Evolutionary conservation across 2,888 invertebrate species (phyloP), one percentile per base, ranked within the genome.

Genomic region (Ormyrus rosae): DNA sequence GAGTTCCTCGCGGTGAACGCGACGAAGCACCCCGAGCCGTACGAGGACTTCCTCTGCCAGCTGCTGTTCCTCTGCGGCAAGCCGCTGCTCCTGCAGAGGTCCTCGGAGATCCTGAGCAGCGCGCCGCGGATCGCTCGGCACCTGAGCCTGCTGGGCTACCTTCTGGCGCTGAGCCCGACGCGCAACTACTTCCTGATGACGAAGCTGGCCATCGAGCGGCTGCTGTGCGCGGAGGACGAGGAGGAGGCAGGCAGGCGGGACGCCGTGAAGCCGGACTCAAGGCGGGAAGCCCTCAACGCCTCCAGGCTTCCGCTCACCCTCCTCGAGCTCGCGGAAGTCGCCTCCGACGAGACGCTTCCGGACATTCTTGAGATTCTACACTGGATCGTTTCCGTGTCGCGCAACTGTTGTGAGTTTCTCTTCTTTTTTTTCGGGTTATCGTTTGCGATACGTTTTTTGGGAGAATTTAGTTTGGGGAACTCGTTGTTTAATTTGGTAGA

Each of bases 281-380:
- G 84, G 56, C 83, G 80, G 10, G 75, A 83, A 45, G 87, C 88
- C 7, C 84, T 90, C 13, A 88, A 88, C 77, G 84, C 83, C 9
- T 91, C 92, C n/a, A 82, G 83, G 61, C 84, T 92, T 6, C 88
- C 91, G 6, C 81, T 87, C 60, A 88, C 87, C 48, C 78, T 91
- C 3, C 84, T 84, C 0, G 86, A 90, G 76, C 81, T 91, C 6
- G 68, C 91, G 45, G 85, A 87, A 76, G 81, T 88, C 64, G 88
- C 86, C 0, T 85, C 87, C 64, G 80, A 84, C 3, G 85, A 86
- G n/a, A 85, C 87, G 34, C 91, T 90, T 73, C 82, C 83, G 6
- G 85, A 84, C 56, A 67, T 90, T 11, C 84, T 92, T 77, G 84
- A 90, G 56, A 65, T 91, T 19, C 82, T 86, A 7, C 82, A 86